Base-by-base conservation (phyloP, 2,888 invertebrate species). In the Clepsis dumicolana region DNA sequence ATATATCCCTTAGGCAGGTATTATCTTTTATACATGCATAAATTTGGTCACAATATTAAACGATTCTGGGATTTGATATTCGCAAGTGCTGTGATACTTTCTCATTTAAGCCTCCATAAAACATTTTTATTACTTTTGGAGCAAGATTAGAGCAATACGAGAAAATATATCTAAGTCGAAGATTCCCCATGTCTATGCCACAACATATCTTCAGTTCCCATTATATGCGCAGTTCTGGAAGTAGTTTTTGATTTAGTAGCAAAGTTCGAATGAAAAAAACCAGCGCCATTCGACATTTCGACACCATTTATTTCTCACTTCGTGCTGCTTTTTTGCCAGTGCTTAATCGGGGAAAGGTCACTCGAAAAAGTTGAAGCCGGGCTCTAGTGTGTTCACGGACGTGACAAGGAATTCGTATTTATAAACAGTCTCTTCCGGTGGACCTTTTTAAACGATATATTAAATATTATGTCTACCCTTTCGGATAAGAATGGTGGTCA, bases 251-350 rank as follows among this genome's bases (percentile, higher is more conserved):
- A 87, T 88, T 86, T 85, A 87, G 78, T 80, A 75, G 74, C 74
- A 73, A 86, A 87, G 84, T 87, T 89, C 75, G 79, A 82, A 84
- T 77, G 80, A 83, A 84, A 82, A 86, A 84, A 87, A 83, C 86
- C 80, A 82, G 80, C 77, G 72, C 78, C 79, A 75, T 76, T 79
- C 81, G 81, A 81, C 81, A 77, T 83, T 81, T 81, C 80, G 76
- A 81, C 80, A 80, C 82, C 81, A 85, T 86, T 87, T 88, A 84
- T 85, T 87, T 84, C 79, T 77, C 80, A 81, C 76, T 83, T 82
- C 74, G 72, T 73, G 70, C 75, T 76, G 71, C 76, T 77, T 75
- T 83, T 87, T 85, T 82, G 81, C 32, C 56, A 64, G 64, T 64
- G 59, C 68, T 79, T 78, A 80, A 83, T 83, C 83, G 79, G 83